Percentiles rank a stretch among this genome's conserved stretches.
These are phyloP conservation scores for Echinometra lucunter DNA, from an alignment of 53 echinoderm and acorn worm species.

Conservation along the genomic window DNA sequence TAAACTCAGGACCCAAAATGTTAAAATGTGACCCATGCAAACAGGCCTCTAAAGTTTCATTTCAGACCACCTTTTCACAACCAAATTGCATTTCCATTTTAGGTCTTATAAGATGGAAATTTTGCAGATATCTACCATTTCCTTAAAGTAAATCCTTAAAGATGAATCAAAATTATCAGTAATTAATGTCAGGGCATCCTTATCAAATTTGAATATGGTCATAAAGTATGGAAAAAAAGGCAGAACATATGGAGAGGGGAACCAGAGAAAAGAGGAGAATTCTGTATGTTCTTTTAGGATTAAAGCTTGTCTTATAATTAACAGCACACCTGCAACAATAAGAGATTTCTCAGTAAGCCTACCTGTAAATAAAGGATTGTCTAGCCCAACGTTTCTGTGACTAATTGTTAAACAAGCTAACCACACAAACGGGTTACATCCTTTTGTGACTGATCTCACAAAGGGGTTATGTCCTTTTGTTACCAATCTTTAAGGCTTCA, in stretches of 20 bases:
- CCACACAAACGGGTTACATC: neutral
- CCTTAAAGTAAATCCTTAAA: too few species aligned
- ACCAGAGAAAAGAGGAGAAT: neutral
- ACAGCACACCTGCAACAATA: neutral
- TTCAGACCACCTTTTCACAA: too few species aligned
- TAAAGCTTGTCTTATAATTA: neutral
- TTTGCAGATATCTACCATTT: too few species aligned
- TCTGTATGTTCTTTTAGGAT: neutral
- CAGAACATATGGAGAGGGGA: neutral
- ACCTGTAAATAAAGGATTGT: constrained; percentile 16
- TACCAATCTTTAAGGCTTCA: neutral
- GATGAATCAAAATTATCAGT: too few species aligned
- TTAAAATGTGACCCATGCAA: too few species aligned
- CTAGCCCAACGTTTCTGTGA: neutral
- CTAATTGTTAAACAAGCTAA: neutral
- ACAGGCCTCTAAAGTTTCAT: too few species aligned
- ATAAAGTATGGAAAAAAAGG: too few species aligned
- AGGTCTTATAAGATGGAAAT: too few species aligned
- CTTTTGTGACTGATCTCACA: neutral
- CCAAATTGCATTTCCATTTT: too few species aligned
- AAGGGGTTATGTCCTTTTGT: constrained; percentile 2
- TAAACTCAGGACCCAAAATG: too few species aligned
- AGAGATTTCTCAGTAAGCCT: neutral
- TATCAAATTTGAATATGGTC: too few species aligned
- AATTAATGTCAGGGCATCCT: too few species aligned